phyloP scores from a whole-genome alignment of 2,888 invertebrate genomes.

The Antitype chi region DNA sequence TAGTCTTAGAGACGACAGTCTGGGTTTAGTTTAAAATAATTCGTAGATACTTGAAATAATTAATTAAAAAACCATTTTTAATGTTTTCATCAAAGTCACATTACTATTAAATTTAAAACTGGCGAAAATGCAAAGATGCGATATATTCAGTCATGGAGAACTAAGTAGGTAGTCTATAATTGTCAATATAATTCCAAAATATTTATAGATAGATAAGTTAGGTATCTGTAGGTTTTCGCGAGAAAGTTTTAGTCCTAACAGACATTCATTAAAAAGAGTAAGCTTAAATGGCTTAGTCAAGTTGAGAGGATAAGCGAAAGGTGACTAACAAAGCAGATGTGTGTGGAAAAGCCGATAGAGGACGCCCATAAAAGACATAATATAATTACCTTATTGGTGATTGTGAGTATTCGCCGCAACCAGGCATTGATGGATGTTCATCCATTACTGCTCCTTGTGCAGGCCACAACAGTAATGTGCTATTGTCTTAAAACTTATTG shows the following conservation, averaged over 20 bases:
- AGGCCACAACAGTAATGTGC: too few species aligned
- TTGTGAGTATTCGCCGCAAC: too few species aligned
- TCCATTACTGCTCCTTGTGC: too few species aligned
- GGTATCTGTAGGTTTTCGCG: not conserved
- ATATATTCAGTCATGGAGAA: not conserved
- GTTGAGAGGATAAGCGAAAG: not conserved
- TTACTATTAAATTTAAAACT: conserved; percentile 5
- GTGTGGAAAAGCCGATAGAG: too few species aligned
- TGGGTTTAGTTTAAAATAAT: not conserved
- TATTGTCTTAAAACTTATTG: not conserved
- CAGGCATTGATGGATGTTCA: too few species aligned
- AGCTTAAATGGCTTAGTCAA: not conserved
- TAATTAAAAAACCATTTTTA: not conserved
- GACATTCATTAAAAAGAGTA: not conserved
- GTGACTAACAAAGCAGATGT: not conserved
- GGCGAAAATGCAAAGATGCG: not conserved
- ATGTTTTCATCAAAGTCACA: conserved; percentile 10
- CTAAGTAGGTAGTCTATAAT: not conserved
- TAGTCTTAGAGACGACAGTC: not conserved
- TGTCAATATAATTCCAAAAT: not conserved
- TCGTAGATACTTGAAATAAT: conserved; percentile 20
- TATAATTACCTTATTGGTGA: too few species aligned
- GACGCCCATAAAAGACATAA: too few species aligned
- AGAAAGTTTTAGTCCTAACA: not conserved
- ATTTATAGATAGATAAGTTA: not conserved